These are phyloP conservation scores for Trichomycterus rosablanca DNA, from an alignment of 2,113 vertebrate species.

Conservation along the genomic window DNA sequence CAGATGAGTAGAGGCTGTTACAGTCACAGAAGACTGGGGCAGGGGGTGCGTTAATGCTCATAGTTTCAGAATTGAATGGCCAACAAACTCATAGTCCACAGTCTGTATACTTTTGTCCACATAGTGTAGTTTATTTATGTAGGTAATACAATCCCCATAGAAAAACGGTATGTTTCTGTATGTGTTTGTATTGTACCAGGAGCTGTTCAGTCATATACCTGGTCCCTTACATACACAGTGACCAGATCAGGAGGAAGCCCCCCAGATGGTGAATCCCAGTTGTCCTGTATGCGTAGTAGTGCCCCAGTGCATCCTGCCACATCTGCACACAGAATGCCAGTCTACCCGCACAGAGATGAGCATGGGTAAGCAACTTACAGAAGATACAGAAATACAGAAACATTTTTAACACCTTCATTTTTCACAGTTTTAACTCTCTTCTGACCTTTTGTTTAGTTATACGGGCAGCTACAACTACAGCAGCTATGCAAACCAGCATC, in stretches of 20 bases:
- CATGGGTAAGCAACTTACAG: constrained; percentile 73
- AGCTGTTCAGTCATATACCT: constrained; percentile 97
- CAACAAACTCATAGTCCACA: no score
- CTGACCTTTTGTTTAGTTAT: constrained; percentile 68
- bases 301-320: constrained; percentile 79
- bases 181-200: constrained; percentile 75
- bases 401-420: background rate
- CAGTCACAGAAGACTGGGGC: no score
- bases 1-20: no score
- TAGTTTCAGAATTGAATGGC: no score
- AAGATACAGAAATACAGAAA: background rate
- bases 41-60: no score
- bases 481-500: constrained; percentile 91
- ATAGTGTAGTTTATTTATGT: constrained; percentile 1
- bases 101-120: no score
- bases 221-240: constrained; percentile 99
- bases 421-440: background rate
- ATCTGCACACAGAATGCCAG: constrained; percentile 85
- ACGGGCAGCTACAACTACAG: constrained; percentile 95
- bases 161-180: constrained; percentile 42
- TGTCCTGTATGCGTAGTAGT: constrained; percentile 87
- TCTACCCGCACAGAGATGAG: constrained; percentile 92
- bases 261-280: constrained; percentile 82
- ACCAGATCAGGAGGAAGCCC: constrained; percentile 87
- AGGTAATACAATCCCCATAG: constrained; percentile 25